Conservation (phyloP, 2,888 invertebrate species). For the Watsonalla cultraria region DNA sequence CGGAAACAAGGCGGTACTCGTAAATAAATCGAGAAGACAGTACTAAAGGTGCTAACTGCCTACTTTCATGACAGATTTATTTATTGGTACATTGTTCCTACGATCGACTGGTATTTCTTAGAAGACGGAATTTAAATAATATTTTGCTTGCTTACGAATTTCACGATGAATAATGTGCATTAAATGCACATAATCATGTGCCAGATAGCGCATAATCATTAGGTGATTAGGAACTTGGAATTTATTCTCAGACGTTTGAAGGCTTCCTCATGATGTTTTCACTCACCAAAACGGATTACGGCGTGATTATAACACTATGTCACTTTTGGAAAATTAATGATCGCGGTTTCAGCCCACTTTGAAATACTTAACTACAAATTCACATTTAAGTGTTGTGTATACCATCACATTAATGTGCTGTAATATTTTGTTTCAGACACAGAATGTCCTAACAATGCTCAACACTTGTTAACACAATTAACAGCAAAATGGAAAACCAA, state of each 20-base stretch:
- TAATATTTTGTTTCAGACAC: background rate
- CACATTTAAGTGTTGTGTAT: too few species aligned
- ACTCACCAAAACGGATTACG: too few species aligned
- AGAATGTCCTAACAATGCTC: background rate
- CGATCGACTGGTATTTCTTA: background rate
- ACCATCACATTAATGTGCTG: background rate
- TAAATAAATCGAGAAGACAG: background rate
- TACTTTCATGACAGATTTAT: conserved; percentile 1
- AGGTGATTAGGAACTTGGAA: too few species aligned
- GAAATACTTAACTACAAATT: background rate
- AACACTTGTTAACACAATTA: background rate
- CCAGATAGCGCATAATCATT: too few species aligned
- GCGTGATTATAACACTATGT: too few species aligned
- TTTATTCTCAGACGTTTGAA: too few species aligned
- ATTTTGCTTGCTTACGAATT: too few species aligned
- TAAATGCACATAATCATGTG: too few species aligned
- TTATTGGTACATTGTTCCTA: background rate
- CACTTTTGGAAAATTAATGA: too few species aligned
- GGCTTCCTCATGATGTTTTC: too few species aligned
- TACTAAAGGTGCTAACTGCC: background rate
- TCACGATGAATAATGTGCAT: too few species aligned
- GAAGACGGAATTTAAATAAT: background rate
- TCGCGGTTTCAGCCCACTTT: too few species aligned
- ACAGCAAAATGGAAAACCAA: background rate
- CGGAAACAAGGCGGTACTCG: conserved; percentile 1